Percentiles rank a stretch among this genome's conserved stretches.
Evolutionary conservation across 2,888 invertebrate species (phyloP).

Genomic region (Slavum lentiscoides): DNA sequence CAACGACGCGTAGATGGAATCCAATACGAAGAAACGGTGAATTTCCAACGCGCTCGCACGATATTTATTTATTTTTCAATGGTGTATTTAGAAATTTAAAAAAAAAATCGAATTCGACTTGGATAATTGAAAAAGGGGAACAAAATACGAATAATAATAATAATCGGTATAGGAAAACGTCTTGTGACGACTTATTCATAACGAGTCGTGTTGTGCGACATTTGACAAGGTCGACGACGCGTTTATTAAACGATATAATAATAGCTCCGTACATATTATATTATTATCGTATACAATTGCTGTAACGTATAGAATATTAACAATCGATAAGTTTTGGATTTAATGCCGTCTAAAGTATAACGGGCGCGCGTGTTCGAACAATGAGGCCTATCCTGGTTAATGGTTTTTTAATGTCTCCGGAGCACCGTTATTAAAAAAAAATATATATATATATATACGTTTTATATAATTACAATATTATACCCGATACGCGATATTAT

Average conservation of each 20-base stretch:
- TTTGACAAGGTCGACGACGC: background rate
- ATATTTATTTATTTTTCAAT: too few species aligned
- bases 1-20: too few species aligned
- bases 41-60: too few species aligned
- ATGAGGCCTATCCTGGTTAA: background rate
- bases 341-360: background rate
- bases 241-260: background rate
- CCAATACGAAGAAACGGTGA: too few species aligned
- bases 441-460: background rate
- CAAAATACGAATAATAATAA: too few species aligned
- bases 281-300: too few species aligned
- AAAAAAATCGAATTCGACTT: too few species aligned
- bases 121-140: too few species aligned
- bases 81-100: too few species aligned
- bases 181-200: too few species aligned
- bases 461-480: background rate
- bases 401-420: conserved; percentile 9
- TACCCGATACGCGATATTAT: background rate
- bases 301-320: too few species aligned
- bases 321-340: conserved; percentile 11
- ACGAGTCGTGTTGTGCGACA: background rate
- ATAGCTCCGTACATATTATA: background rate
- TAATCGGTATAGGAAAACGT: too few species aligned
- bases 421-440: conserved; percentile 6
- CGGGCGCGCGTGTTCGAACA: background rate